A percentile compares a stretch with the other conserved stretches of the same genome.
Evolutionary conservation across 30 jellyfish, hydroid and myxozoan genomes (phyloP).

Genomic region (Aurelia aurita): DNA sequence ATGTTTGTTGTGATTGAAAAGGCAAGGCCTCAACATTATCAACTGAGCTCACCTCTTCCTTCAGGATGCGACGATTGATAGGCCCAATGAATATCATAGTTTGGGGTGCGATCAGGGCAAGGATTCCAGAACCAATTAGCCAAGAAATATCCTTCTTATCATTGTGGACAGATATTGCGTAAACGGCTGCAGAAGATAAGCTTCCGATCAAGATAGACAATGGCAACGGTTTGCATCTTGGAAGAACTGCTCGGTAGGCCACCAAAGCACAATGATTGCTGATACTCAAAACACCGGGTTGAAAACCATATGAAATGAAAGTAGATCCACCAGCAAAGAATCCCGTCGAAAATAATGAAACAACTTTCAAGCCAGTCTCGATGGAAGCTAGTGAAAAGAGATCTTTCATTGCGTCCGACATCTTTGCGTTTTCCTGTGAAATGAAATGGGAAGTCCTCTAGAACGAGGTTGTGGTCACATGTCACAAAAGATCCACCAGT

Average conservation of each 20-base stretch:
- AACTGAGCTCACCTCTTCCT: constrained; percentile 59
- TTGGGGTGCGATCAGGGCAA: constrained; percentile 36
- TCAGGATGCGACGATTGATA: constrained; percentile 24
- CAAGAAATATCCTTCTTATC: constrained; percentile 24
- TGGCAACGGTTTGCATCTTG: constrained; percentile 54
- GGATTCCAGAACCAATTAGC: constrained; percentile 59
- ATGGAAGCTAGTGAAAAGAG: constrained; percentile 18
- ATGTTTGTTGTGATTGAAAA: too few relatives aligned
- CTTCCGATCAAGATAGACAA: constrained; percentile 24
- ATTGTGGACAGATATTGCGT: constrained; percentile 34
- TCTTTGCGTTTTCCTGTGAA: neutral
- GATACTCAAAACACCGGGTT: constrained; percentile 68
- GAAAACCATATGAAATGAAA: constrained; percentile 49
- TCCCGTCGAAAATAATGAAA: constrained; percentile 48
- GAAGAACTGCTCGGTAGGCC: constrained; percentile 49
- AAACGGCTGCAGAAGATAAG: constrained; percentile 55
- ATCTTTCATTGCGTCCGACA: constrained; percentile 44
- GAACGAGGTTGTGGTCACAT: too few relatives aligned
- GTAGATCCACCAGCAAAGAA: constrained; percentile 71
- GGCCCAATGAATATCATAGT: constrained; percentile 58
- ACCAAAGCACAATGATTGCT: constrained; percentile 74
- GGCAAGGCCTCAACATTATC: too few relatives aligned
- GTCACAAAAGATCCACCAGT: too few relatives aligned
- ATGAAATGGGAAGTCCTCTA: too few relatives aligned
- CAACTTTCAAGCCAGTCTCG: constrained; percentile 60